A percentile compares a stretch with the other conserved stretches of the same genome.
These are phyloP conservation scores for Ophraella communa DNA, from an alignment of 2,888 invertebrate species.

Conservation along the genomic window DNA sequence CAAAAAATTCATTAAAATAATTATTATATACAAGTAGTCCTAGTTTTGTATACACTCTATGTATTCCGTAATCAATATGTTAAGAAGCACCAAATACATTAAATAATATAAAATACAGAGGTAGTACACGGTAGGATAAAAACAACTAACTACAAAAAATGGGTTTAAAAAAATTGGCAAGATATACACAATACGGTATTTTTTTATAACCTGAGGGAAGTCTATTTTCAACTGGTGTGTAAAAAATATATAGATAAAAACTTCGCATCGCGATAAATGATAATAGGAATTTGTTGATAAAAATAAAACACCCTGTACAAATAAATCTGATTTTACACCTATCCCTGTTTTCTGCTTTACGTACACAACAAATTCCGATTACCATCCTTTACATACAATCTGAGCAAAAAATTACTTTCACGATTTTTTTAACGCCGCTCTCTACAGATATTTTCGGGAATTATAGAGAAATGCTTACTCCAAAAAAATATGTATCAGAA, in stretches of 20 bases:
- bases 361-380: conserved; percentile 8
- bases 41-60: conserved; percentile 5
- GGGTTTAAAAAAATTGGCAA: conserved; percentile 40
- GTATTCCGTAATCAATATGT: conserved; percentile 25
- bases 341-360: conserved; percentile 18
- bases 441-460: neutral
- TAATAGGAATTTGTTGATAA: conserved; percentile 8
- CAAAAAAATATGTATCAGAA: neutral
- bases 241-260: conserved; percentile 16
- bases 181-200: conserved; percentile 37
- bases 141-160: conserved; percentile 37
- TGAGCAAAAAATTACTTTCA: neutral
- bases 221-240: conserved; percentile 29
- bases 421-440: neutral
- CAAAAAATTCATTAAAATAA: no score
- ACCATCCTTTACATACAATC: conserved; percentile 1
- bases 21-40: neutral
- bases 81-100: conserved; percentile 40
- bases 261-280: neutral
- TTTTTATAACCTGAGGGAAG: conserved; percentile 39
- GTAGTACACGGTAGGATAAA: conserved; percentile 45
- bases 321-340: conserved; percentile 15
- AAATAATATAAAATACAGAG: conserved; percentile 42
- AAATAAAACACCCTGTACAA: conserved; percentile 21
- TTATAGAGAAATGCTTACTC: neutral